phyloP scores from a whole-genome alignment of 2,888 invertebrate genomes.

The Cynaeus angustus region DNA sequence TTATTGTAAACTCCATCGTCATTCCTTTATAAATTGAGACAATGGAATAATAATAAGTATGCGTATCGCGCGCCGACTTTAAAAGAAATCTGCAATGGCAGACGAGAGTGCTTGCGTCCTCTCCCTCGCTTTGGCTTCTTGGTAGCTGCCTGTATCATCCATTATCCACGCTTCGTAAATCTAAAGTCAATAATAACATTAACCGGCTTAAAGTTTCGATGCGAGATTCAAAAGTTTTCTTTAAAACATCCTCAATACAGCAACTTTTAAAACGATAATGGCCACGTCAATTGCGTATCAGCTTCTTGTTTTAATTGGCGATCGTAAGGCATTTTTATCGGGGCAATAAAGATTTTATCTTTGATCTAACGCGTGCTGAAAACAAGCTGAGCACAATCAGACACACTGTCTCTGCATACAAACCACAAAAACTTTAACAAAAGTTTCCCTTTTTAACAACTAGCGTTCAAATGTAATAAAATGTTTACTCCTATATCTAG shows the following conservation, averaged over 20 bases:
- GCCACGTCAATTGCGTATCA: conserved; percentile 49
- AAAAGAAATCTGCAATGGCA: conserved; percentile 51
- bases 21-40: conserved; percentile 44
- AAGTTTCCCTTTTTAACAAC: no score
- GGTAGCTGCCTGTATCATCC: conserved; percentile 58
- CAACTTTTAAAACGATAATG: conserved; percentile 51
- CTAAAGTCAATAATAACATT: conserved; percentile 68
- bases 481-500: no score
- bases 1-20: conserved; percentile 44
- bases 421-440: not conserved
- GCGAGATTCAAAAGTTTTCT: conserved; percentile 54
- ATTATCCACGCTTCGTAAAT: conserved; percentile 67
- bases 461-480: no score
- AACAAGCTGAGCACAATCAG: not conserved
- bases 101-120: conserved; percentile 22
- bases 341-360: conserved; percentile 23
- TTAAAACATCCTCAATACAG: conserved; percentile 47
- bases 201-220: conserved; percentile 64
- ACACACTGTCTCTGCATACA: not conserved
- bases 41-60: conserved; percentile 53
- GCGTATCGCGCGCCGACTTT: conserved; percentile 50
- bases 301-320: conserved; percentile 35
- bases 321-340: conserved; percentile 27
- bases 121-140: conserved; percentile 35
- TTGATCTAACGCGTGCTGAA: conserved; percentile 20